Evolutionary conservation across 2,797 vertebrate genomes (phyloP), one percentile per base, ranked within the genome.

Genomic region (Huso huso): DNA sequence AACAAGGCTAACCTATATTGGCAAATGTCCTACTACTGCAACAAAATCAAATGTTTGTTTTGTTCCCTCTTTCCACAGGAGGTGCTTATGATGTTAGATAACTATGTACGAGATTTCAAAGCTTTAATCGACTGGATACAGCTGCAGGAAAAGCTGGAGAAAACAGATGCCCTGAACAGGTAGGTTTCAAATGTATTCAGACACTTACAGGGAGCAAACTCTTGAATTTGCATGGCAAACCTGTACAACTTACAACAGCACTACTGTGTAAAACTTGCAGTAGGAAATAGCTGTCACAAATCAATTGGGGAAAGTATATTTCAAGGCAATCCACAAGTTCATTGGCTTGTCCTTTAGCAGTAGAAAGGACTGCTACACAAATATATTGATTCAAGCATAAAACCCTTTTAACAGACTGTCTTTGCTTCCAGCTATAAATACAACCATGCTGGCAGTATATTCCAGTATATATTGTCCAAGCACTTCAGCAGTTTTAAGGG

Each of bases 51-150:
- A 4, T 51, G 53, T 70, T 15, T 62, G 51, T 18, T n/a, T 10
- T 66, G 61, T 62, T 6, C 7, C 51, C 51, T 73, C 68, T 70
- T 76, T 70, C 61, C 7, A 62, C 53, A 99, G 97, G 96, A 99
- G 80, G 97, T 98, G 69, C 76, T 99, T 75, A 99, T 99, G 97
- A 98, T 99, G 94, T 80, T 99, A 78, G 95, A 97, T 86, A 99
- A 99, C 84, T 99, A 99, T 4, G 96, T 99, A 9, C 89, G 96
- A 65, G 97, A 99, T 81, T 99, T 99, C 83, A 99, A 99, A 88
- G 95, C 96, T 8, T 82, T 99, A 74, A 99, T 99, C 70, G 96
- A 98, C 80, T 99, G 96, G 97, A 96, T 99, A 78, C 96, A 99
- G 71, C 93, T 99, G 48, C 97, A 99, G 82, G 96, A 99, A 82